Evolutionary conservation across 2,888 invertebrate species (phyloP), one percentile per base, ranked within the genome.

Genomic region (Xylota sylvarum): DNA sequence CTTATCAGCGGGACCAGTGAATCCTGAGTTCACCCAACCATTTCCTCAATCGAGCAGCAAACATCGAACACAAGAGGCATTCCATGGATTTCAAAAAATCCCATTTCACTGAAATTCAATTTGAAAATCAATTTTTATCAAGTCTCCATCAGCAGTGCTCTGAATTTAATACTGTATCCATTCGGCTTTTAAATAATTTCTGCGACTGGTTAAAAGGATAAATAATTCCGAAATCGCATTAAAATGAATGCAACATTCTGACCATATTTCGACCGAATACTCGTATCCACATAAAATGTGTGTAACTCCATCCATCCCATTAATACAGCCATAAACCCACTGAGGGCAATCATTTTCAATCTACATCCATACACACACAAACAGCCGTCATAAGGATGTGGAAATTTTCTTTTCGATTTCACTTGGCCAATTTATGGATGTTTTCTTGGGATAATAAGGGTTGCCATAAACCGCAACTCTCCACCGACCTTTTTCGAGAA

Each of bases 311-410:
- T 72, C 7, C 19, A 32, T 52, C n/a, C 50, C 62, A 69, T 50
- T 17, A 48, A 65, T 56, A 56, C 19, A 37, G 56, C 37, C n/a
- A 48, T 37, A 56, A 40, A 27, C 56, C 70, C 64, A 37, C 56
- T 6, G 77, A 56, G 64, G 17, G 58, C 50, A 78, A 78, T 82
- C 58, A 64, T 64, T 82, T 82, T 64, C 50, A 77, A 81, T 52
- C 55, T 30, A 58, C 23, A 64, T 48, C 37, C 14, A 17, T 35
- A 10, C 9, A 52, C 23, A 14, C 35, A 6, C 6, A 48, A 9
- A 10, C 30, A 10, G 32, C 4, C 52, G 5, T 12, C 40, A 64
- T 73, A 69, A 43, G 69, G 46, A 84, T 80, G 64, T 64, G 74
- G 55, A 56, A 69, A 80, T 80, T 40, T 80, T 80, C 67, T 55